These are phyloP conservation scores for Caenorhabditis doughertyi DNA, from an alignment of 2,888 invertebrate species.

Conservation along the genomic window DNA sequence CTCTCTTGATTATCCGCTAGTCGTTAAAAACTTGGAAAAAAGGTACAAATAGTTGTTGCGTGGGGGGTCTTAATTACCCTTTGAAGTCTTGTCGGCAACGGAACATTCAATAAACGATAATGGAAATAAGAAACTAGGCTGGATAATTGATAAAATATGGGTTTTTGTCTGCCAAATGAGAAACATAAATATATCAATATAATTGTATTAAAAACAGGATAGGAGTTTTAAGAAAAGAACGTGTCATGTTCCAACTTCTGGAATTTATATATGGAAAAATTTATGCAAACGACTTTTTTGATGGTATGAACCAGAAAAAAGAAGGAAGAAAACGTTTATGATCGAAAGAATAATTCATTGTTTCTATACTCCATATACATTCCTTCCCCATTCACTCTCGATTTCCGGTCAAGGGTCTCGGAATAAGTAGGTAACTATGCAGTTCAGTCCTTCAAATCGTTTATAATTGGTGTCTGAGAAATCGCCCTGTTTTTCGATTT, in stretches of 20 bases:
- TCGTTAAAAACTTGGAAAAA: conserved; percentile 50
- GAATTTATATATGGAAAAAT: no score
- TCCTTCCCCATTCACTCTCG: conserved; percentile 10
- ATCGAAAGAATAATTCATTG: neutral
- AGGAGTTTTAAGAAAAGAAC: no score
- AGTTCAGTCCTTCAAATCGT: conserved; percentile 7
- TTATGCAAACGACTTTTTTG: no score
- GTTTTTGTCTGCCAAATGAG: no score
- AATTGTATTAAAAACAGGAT: no score
- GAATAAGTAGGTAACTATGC: conserved; percentile 29
- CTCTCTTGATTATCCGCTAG: conserved; percentile 37
- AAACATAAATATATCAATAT: no score
- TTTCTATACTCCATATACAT: neutral
- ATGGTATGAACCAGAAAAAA: neutral
- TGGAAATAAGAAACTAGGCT: conserved; percentile 11
- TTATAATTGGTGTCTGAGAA: conserved; percentile 22
- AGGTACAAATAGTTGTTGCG: conserved; percentile 37
- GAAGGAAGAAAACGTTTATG: neutral
- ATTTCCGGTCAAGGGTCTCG: conserved; percentile 36
- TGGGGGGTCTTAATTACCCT: conserved; percentile 36
- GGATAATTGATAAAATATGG: conserved; percentile 39
- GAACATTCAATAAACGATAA: conserved; percentile 23
- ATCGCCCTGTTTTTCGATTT: neutral
- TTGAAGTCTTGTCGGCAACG: conserved; percentile 55
- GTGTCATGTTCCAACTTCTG: no score